Evolutionary conservation across 2,113 vertebrate species (phyloP), one percentile per base, ranked within the genome.

Genomic region (Alectura lathami): DNA sequence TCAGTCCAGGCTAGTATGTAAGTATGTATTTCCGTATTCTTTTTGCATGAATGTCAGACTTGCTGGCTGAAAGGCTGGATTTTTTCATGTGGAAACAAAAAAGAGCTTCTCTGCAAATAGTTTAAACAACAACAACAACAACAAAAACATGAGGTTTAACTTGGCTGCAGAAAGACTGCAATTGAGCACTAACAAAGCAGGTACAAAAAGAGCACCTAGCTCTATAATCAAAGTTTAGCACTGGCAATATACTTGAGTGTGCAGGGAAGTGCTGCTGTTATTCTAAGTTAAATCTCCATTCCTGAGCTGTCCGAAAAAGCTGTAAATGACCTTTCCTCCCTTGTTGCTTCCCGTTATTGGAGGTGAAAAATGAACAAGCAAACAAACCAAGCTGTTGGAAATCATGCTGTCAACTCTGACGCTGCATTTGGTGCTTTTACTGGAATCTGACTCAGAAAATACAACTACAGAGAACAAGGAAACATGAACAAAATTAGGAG

Each of bases 21-120:
- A 3, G 1, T 24, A n/a, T 6, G 30, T 54, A 27, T 86, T 38
- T 72, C 53, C 1, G 0, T 1, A 3, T 17, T 18, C 18, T 40
- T 90, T 84, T 74, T 73, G 40, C 32, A 24, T 17, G 17, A 47
- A 9, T 30, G 22, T 63, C 51, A 8, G 24, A 51, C 30, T 6
- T 18, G 17, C 57, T 8, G 23, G 17, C 8, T 51, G 32, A 36
- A 40, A 36, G 56, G 30, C 50, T 75, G 57, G n/a, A 17, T 48
- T 89, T 85, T 45, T 68, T 73, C 8, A 40, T 17, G 15, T 60
- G 43, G 73, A 60, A 60, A 16, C 21, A 32, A 48, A 48, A 72
- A 86, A 11, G 11, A 50, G 78, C 51, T 83, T 40, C 13, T 67
- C 48, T 16, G 23, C 6, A 47, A 76, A 43, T 11, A 66, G 6